A percentile compares a stretch with the other conserved stretches of the same genome.
Conservation (phyloP, 2,113 vertebrate species). For the Bubo blakistoni region DNA sequence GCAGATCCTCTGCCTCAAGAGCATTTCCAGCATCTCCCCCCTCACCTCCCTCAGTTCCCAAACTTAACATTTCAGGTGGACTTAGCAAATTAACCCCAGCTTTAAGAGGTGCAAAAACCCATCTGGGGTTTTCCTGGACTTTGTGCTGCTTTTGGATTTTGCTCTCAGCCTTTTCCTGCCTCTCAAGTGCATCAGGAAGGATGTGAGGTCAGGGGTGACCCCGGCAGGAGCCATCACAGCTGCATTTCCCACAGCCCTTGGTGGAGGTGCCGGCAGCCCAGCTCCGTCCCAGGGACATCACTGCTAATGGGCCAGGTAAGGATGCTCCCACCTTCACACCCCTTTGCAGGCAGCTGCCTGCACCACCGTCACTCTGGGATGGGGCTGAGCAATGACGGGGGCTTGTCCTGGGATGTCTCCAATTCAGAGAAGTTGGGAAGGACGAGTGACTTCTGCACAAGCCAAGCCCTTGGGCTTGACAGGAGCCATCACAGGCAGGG, state of each 20-base stretch:
- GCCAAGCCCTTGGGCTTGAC: not conserved
- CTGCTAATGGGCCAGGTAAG: not conserved
- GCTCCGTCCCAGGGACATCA: no score
- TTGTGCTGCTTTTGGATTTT: no score
- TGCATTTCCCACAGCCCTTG: not conserved
- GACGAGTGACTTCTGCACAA: accelerated
- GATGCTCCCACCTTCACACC: no score
- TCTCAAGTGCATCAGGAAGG: not conserved
- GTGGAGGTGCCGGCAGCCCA: not conserved
- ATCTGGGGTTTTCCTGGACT: no score
- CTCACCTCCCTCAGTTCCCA: no score
- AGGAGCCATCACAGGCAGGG: not conserved
- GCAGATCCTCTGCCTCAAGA: no score
- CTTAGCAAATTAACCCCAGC: no score
- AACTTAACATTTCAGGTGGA: no score
- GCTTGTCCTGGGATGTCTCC: not conserved
- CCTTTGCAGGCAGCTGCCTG: not conserved
- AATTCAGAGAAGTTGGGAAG: not conserved
- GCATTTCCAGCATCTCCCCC: no score
- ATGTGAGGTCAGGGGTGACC: not conserved
- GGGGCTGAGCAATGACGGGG: accelerated
- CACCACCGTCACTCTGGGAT: accelerated
- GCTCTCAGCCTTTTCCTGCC: no score
- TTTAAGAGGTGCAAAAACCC: no score
- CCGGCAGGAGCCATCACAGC: no score